Evolutionary conservation across 2,888 invertebrate species (phyloP), one percentile per base, ranked within the genome.

Genomic region (Belgica antarctica): DNA sequence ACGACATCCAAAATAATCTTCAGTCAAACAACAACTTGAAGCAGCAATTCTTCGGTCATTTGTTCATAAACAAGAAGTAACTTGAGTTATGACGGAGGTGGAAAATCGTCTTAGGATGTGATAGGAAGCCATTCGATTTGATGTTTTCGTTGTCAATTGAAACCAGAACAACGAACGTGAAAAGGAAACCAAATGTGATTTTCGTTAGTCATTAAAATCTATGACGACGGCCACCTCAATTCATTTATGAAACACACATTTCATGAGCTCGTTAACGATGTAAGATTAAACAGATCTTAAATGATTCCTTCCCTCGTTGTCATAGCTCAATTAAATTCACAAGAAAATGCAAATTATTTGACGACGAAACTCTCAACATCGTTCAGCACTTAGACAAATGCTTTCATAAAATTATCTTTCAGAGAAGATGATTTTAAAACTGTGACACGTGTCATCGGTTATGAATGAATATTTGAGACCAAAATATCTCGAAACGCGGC

Each of bases 371-470:
- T 7, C n/a, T 19, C 5, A 12, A 52, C 52, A 52, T 17, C 22
- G 22, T 19, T 19, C 22, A 22, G 52, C 52, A 52, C 17, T 52
- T 10, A 52, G 2, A 8, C 2, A 22, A 17, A 1, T 17, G 15
- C 46, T 12, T 57, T 22, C 57, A 22, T 3, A 61, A 61, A 24
- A 4, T 27, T 61, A 10, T n/a, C 57, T 5, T 59, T 59, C 2
- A 34, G 8, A 25, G 19, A 34, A n/a, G n/a, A n/a, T n/a, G n/a
- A n/a, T n/a, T n/a, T n/a, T n/a, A 5, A 62, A 62, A 28, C 4
- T 31, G 12, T 62, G 62, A 62, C 62, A 34, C 62, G 62, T 62
- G 62, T 62, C 62, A 62, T 62, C 28, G 15, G 15, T 31, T 25
- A 4, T 27, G 27, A 62, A 17, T 34, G 34, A 34, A 62, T 7